A percentile compares a stretch with the other conserved stretches of the same genome.
phyloP scores from a whole-genome alignment of 2,113 vertebrate genomes.

The Dicaeum eximium region DNA sequence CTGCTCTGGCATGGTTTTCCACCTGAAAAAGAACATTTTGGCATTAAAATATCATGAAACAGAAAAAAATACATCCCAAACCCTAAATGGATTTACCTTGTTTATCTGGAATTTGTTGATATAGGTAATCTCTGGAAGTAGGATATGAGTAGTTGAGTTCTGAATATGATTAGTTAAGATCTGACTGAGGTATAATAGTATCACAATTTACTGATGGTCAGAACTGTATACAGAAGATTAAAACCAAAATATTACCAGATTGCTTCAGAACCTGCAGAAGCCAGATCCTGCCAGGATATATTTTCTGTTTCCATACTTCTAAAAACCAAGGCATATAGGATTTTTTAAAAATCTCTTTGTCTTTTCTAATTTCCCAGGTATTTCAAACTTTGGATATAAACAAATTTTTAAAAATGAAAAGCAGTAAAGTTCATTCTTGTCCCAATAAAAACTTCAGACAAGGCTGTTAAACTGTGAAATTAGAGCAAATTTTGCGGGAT shows the following conservation, averaged over 20 bases:
- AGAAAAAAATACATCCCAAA: neutral
- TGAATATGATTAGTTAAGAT: neutral
- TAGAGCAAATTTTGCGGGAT: neutral
- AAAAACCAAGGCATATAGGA: neutral
- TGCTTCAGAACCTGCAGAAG: neutral
- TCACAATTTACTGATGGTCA: neutral
- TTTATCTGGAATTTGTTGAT: neutral
- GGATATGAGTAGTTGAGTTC: neutral
- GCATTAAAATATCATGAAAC: neutral
- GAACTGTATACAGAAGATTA: neutral
- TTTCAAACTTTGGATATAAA: neutral
- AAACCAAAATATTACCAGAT: neutral
- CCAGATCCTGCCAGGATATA: neutral
- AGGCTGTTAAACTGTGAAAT: neutral
- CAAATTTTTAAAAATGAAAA: neutral
- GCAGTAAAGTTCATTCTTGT: neutral
- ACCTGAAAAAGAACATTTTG: neutral
- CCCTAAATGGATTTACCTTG: neutral
- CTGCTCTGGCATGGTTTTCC: neutral
- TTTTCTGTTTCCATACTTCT: neutral
- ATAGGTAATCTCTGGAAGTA: neutral
- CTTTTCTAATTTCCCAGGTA: neutral
- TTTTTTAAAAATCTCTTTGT: neutral
- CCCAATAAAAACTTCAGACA: neutral
- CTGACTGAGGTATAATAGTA: neutral